phyloP scores from a whole-genome alignment of 2,888 invertebrate genomes.

The Euplagia quadripunctaria region DNA sequence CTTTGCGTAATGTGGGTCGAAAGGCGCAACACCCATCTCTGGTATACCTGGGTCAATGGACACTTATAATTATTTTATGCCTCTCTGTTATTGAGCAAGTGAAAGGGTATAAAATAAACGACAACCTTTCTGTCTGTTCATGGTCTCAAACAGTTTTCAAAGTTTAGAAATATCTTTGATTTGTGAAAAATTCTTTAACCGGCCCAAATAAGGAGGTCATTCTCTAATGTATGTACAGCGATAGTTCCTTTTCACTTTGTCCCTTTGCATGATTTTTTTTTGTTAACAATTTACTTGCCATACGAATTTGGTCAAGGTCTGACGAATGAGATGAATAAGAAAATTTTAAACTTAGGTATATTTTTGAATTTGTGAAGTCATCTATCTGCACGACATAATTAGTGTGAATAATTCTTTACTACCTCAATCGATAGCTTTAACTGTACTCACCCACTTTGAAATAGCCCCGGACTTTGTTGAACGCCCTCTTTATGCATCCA shows the following conservation, averaged over 20 bases:
- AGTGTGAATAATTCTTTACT: no score
- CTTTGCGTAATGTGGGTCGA: conserved; percentile 92
- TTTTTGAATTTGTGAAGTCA: no score
- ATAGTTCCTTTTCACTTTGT: no score
- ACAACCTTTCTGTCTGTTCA: neutral
- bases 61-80: neutral
- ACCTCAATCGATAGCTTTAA: no score
- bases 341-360: no score
- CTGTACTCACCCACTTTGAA: conserved; percentile 89
- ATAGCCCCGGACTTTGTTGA: conserved; percentile 91
- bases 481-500: conserved; percentile 90
- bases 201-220: no score
- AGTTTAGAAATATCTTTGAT: no score
- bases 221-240: no score
- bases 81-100: neutral
- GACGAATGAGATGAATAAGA: neutral
- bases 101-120: neutral
- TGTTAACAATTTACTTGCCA: neutral
- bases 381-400: no score
- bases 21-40: conserved; percentile 90
- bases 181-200: neutral
- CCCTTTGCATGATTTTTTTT: no score
- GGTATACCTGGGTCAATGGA: conserved; percentile 87
- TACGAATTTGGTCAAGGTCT: neutral
- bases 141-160: no score